Evolutionary conservation across 2,113 vertebrate genomes (phyloP).

Genomic region (Ochotona curzoniae): DNA sequence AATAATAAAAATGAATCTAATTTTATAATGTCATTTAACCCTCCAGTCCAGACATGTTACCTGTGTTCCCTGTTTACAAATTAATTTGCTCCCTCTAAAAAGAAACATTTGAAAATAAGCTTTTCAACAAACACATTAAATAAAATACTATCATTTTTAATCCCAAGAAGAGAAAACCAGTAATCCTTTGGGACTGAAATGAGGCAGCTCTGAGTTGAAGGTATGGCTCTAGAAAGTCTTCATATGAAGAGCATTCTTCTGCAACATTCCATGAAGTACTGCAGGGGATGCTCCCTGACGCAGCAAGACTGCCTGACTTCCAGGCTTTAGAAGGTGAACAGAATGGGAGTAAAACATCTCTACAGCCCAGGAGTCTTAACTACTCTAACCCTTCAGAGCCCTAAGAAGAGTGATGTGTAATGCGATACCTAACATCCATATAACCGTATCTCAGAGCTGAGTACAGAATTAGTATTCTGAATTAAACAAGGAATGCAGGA

Average conservation of each 20-base stretch:
- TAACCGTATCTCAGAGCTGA: neutral
- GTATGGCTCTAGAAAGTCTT: neutral
- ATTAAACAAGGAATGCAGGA: neutral
- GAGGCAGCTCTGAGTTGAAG: neutral
- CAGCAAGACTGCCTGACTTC: too few relatives aligned
- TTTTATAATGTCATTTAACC: neutral
- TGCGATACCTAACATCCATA: neutral
- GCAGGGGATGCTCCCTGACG: too few relatives aligned
- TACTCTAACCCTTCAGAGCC: neutral
- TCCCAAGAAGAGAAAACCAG: neutral
- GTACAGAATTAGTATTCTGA: neutral
- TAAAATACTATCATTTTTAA: neutral
- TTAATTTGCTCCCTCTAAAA: neutral
- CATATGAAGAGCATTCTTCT: neutral
- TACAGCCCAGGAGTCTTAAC: neutral
- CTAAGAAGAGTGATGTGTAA: neutral
- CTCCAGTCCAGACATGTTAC: slow-evolving; percentile 1
- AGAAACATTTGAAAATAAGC: neutral
- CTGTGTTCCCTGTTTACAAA: slow-evolving; percentile 18
- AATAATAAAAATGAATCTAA: slow-evolving; percentile 50
- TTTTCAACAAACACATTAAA: neutral
- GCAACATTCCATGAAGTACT: neutral
- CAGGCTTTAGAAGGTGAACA: neutral
- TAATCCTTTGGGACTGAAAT: neutral
- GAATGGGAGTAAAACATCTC: neutral